A percentile compares a stretch with the other conserved stretches of the same genome.
These are phyloP conservation scores for Andrena praecox DNA, from an alignment of 2,888 invertebrate species.

Conservation along the genomic window DNA sequence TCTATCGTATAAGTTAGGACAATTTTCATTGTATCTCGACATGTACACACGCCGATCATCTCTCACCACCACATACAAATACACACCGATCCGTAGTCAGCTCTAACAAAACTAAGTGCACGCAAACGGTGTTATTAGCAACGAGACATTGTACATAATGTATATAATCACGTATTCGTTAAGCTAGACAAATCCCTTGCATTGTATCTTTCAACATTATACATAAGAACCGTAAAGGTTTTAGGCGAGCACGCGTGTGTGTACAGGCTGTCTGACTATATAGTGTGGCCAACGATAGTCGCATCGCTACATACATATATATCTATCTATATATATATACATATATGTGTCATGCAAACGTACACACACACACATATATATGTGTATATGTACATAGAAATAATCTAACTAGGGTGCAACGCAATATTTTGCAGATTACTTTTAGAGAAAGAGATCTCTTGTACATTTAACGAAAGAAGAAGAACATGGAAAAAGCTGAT, in stretches of 20 bases:
- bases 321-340: constrained; percentile 19
- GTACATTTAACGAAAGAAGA: constrained; percentile 37
- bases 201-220: constrained; percentile 80
- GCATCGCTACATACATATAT: constrained; percentile 62
- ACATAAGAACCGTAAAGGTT: constrained; percentile 76
- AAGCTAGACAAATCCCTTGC: constrained; percentile 79
- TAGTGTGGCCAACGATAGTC: constrained; percentile 79
- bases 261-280: constrained; percentile 79
- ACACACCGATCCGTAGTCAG: constrained; percentile 74
- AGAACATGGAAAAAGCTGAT: constrained; percentile 6
- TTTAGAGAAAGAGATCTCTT: constrained; percentile 48
- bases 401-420: constrained; percentile 51
- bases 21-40: constrained; percentile 75
- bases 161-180: constrained; percentile 79
- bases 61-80: constrained; percentile 18
- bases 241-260: constrained; percentile 70
- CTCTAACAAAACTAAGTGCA: constrained; percentile 72
- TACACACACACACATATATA: constrained; percentile 15
- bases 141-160: constrained; percentile 81
- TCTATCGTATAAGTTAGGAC: constrained; percentile 74
- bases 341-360: constrained; percentile 15
- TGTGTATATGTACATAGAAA: constrained; percentile 5
- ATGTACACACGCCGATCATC: constrained; percentile 28
- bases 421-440: constrained; percentile 62
- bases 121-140: constrained; percentile 73